A percentile compares a stretch with the other conserved stretches of the same genome.
Evolutionary conservation across 2,888 invertebrate genomes (phyloP).

Genomic region (Agapetus fuscipes): DNA sequence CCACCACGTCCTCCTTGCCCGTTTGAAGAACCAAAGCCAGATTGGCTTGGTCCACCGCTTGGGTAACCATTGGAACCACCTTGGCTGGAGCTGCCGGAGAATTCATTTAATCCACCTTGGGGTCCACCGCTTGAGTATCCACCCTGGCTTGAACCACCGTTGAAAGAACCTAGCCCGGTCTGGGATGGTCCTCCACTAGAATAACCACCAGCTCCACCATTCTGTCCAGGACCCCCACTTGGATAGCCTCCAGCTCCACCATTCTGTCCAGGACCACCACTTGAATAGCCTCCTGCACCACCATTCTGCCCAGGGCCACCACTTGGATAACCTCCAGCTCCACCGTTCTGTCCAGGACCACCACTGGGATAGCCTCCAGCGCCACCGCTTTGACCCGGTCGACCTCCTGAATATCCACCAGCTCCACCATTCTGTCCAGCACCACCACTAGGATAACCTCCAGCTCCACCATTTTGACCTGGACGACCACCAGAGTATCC

Average conservation of each 20-base stretch:
- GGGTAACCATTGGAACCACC: conserved; percentile 17
- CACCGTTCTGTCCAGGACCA: conserved; percentile 18
- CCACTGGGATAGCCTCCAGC: conserved; percentile 24
- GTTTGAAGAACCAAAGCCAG: too few species aligned
- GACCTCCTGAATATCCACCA: conserved; percentile 24
- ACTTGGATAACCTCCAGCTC: conserved; percentile 23
- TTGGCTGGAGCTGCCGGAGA: conserved; percentile 7
- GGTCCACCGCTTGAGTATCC: conserved; percentile 23
- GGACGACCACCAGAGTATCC: conserved; percentile 14
- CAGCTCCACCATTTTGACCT: conserved; percentile 14
- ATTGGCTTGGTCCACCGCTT: conserved; percentile 32
- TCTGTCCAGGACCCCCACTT: conserved; percentile 25
- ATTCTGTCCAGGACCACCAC: conserved; percentile 8
- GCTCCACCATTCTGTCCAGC: conserved; percentile 27
- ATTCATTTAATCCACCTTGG: too few species aligned
- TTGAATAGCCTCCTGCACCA: conserved; percentile 14
- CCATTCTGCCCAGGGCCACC: conserved; percentile 22
- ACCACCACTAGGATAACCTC: conserved; percentile 33
- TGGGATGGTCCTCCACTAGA: too few species aligned
- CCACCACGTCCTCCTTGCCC: too few species aligned
- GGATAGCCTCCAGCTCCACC: conserved; percentile 31
- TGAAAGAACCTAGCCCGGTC: conserved; percentile 20
- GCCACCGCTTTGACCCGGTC: conserved; percentile 24
- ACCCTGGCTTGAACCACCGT: conserved; percentile 17
- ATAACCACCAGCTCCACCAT: conserved; percentile 26